Evolutionary conservation across 2,797 vertebrate species (phyloP).

Genomic region (Neosilurus hyrtlii): DNA sequence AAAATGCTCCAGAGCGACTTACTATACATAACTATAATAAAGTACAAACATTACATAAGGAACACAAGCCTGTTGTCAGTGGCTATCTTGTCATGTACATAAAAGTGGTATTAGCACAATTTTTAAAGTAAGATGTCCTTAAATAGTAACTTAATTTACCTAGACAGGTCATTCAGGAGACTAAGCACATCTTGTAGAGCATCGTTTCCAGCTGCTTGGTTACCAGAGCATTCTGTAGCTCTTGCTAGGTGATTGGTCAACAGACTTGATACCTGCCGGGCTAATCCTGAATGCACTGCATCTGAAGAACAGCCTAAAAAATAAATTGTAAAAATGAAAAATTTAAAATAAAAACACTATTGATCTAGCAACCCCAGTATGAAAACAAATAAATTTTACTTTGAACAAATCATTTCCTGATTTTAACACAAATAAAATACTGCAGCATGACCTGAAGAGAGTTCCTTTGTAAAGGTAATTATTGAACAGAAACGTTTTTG

Average conservation of each 20-base stretch:
- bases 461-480: too few species aligned
- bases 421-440: too few species aligned
- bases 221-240: slow-evolving; percentile 95
- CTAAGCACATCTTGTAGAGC: slow-evolving; percentile 96
- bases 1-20: not conserved
- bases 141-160: slow-evolving; percentile 67
- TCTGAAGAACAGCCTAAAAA: slow-evolving; percentile 89
- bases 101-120: not conserved
- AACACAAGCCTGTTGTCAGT: not conserved
- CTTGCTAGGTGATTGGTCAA: slow-evolving; percentile 95
- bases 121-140: not conserved
- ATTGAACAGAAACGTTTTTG: too few species aligned
- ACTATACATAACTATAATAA: not conserved
- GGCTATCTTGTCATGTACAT: not conserved
- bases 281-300: slow-evolving; percentile 94
- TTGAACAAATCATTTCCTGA: too few species aligned
- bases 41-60: not conserved
- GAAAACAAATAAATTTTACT: too few species aligned
- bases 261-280: slow-evolving; percentile 94
- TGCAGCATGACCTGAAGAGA: too few species aligned
- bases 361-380: too few species aligned
- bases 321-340: not conserved
- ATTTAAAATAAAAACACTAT: too few species aligned
- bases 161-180: slow-evolving; percentile 94
- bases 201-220: slow-evolving; percentile 96